Base-by-base conservation (phyloP, 2,113 vertebrate species). In the Labeo catla region DNA sequence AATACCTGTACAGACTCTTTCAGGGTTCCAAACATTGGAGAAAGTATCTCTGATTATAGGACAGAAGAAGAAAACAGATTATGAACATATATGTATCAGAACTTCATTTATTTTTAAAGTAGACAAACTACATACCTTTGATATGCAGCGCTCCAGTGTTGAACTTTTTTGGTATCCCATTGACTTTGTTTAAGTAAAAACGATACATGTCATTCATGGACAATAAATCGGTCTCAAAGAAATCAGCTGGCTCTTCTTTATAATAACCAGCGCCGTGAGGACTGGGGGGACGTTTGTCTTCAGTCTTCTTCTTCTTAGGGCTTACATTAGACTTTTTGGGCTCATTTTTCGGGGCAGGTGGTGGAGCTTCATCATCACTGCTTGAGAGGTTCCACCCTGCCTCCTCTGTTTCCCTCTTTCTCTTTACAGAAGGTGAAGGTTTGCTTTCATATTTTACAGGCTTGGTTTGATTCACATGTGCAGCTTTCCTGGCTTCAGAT, bases 171-270 rank as follows among this genome's bases (percentile, higher is more conserved):
- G 97, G 95, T 89, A 99, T 94, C 28, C 98, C 98, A 0, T 90
- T 96, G 84, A 99, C 98, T 94, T 97, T 97, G 45, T 97, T 98
- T 85, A 99, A 97, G 89, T 98, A 98, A 90, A 99, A 98, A 13
- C 95, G 93, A 92, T 96, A 99, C 6, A 89, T 92, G 87, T 96
- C 96, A 43, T 94, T 93, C 66, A 91, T 93, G 84, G 93, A 91
- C 49, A 97, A 88, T 66, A 96, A 66, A 87, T 94, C 95, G 36
- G 93, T 90, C 50, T 98, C 97, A 7, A 96, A 96, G 88, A 94
- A 94, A 92, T 97, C 96, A 5, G 92, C 89, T 0, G 94, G 90
- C 86, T 90, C 92, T 10, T 91, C 92, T 39, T 88, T 87, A 70
- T 92, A 94, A 89, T 93, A 94, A 13, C 84, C 3, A 0, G 89